phyloP scores from a whole-genome alignment of 2,113 vertebrate genomes.

The Alligator sinensis region DNA sequence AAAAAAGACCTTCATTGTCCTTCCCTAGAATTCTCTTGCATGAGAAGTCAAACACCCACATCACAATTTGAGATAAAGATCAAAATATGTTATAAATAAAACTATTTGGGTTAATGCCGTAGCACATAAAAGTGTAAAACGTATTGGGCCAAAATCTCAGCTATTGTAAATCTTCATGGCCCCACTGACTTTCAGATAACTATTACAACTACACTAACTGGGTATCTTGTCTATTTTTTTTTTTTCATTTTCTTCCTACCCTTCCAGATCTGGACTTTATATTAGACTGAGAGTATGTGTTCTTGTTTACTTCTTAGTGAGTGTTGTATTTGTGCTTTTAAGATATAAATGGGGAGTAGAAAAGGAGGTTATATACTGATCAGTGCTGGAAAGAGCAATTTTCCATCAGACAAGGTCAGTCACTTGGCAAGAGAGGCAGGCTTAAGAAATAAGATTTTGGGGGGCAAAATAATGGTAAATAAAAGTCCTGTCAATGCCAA shows the following conservation, averaged over 20 bases:
- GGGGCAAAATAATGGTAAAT: not conserved
- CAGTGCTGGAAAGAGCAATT: not conserved
- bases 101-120: conserved; percentile 29
- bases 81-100: not conserved
- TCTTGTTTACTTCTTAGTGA: conserved; percentile 8
- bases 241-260: not conserved
- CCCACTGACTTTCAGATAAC: not conserved
- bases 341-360: not conserved
- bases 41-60: not conserved
- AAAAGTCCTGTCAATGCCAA: not conserved
- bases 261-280: conserved; percentile 28
- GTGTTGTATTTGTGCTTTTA: not conserved
- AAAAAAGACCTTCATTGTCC: no score
- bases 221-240: not conserved
- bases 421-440: not conserved
- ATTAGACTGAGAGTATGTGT: conserved; percentile 29
- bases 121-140: conserved; percentile 4
- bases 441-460: conserved; percentile 1
- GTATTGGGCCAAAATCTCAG: not conserved
- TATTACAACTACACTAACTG: not conserved
- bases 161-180: not conserved
- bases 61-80: conserved; percentile 15
- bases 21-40: no score
- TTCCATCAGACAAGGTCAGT: not conserved
- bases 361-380: not conserved